A percentile compares a stretch with the other conserved stretches of the same genome.
phyloP scores from a whole-genome alignment of 2,888 invertebrate genomes.

The Leucania comma region DNA sequence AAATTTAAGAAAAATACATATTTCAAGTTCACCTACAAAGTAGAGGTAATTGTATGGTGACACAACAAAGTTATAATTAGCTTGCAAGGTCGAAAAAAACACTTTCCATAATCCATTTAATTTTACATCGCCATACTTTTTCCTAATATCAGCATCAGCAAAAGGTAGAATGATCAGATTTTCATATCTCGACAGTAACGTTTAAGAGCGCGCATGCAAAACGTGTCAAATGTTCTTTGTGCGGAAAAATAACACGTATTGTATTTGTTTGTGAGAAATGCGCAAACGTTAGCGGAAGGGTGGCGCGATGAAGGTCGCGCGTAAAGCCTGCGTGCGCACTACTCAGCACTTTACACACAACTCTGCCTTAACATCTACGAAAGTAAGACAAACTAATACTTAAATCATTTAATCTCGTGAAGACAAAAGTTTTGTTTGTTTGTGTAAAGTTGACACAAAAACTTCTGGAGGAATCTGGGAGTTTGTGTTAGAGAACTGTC shows the following conservation, averaged over 20 bases:
- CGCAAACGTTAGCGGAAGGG: conserved; percentile 64
- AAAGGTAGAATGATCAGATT: conserved; percentile 47
- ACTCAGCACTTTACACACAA: conserved; percentile 56
- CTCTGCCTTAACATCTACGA: conserved; percentile 15
- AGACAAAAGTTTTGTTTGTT: conserved; percentile 35
- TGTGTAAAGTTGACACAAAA: conserved; percentile 30
- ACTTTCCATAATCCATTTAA: not conserved
- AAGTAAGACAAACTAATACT: conserved; percentile 37
- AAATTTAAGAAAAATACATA: too few species aligned
- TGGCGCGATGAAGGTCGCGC: conserved; percentile 53
- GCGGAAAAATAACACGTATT: conserved; percentile 59
- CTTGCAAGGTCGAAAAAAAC: not conserved
- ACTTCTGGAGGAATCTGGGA: conserved; percentile 21
- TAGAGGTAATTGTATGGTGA: conserved; percentile 13
- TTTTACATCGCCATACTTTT: not conserved
- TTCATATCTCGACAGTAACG: conserved; percentile 38
- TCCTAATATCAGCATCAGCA: conserved; percentile 13
- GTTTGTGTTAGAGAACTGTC: conserved; percentile 23
- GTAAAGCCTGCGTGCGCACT: conserved; percentile 10
- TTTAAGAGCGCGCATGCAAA: conserved; percentile 37
- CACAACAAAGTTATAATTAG: not conserved
- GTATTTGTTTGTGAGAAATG: conserved; percentile 55
- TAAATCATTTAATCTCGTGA: conserved; percentile 40
- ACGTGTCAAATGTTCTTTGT: conserved; percentile 66
- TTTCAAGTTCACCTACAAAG: too few species aligned